Evolutionary conservation across 2,113 vertebrate species (phyloP).

Genomic region (Grantiella picta): DNA sequence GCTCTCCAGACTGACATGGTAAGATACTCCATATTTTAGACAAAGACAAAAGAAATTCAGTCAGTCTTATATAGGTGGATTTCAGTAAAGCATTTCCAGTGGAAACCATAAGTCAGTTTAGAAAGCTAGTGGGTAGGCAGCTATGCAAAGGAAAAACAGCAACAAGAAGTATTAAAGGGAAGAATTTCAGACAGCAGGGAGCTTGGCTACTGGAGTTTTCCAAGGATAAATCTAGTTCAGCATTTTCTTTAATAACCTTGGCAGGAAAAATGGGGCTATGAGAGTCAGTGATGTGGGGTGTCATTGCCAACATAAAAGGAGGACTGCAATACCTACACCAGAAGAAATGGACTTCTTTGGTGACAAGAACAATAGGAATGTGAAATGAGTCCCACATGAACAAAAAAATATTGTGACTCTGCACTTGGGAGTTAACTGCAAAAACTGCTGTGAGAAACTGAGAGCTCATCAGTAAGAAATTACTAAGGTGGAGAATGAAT

Average conservation of each 20-base stretch:
- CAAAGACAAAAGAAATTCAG: background rate
- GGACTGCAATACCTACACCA: background rate
- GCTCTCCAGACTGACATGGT: background rate
- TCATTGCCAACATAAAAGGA: background rate
- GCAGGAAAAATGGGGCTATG: background rate
- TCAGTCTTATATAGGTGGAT: background rate
- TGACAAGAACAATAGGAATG: background rate
- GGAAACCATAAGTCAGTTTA: background rate
- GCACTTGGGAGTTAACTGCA: background rate
- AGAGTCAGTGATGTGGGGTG: background rate
- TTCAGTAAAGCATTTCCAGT: background rate
- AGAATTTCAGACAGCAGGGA: background rate
- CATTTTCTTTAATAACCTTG: background rate
- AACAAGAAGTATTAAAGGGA: background rate
- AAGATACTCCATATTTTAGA: background rate
- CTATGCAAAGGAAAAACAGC: background rate
- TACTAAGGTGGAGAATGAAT: background rate
- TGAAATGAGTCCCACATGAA: background rate
- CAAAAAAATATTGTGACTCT: background rate
- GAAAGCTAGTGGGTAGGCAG: background rate
- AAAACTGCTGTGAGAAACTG: background rate
- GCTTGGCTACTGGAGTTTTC: background rate
- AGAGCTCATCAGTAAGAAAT: slow-evolving; percentile 25
- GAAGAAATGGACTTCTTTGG: background rate
- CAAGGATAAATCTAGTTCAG: background rate